Conservation (phyloP, 2,797 vertebrate genomes). For the Cynopterus sphinx region DNA sequence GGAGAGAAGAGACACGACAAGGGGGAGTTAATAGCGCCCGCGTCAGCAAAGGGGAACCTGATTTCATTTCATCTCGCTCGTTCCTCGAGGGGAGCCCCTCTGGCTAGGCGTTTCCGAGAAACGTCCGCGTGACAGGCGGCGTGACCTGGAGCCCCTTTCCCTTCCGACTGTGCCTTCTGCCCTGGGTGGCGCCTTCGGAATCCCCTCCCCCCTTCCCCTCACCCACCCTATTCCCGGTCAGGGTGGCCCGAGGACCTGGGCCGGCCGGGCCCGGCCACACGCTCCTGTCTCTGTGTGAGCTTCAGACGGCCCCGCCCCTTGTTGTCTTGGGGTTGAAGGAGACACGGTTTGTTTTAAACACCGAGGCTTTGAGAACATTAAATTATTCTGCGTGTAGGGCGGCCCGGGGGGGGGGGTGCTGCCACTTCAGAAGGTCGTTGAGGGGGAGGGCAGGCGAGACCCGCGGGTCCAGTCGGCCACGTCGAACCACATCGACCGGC, state of each 20-base stretch:
- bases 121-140: neutral
- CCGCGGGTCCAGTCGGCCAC: neutral
- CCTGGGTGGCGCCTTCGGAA: neutral
- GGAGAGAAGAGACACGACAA: neutral
- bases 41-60: neutral
- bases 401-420: too few species aligned
- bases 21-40: neutral
- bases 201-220: neutral
- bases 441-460: neutral
- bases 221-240: neutral
- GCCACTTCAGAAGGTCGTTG: neutral
- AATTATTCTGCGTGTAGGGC: too few species aligned
- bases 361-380: neutral
- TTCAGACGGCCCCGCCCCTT: neutral
- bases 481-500: neutral
- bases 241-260: neutral
- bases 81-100: neutral
- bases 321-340: neutral
- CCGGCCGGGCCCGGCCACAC: neutral
- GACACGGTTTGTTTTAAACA: neutral
- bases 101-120: neutral
- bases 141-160: neutral
- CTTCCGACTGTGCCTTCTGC: neutral
- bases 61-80: neutral
- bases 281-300: neutral